These are phyloP conservation scores for Poecile atricapillus DNA, from an alignment of 2,113 vertebrate species.

Conservation along the genomic window DNA sequence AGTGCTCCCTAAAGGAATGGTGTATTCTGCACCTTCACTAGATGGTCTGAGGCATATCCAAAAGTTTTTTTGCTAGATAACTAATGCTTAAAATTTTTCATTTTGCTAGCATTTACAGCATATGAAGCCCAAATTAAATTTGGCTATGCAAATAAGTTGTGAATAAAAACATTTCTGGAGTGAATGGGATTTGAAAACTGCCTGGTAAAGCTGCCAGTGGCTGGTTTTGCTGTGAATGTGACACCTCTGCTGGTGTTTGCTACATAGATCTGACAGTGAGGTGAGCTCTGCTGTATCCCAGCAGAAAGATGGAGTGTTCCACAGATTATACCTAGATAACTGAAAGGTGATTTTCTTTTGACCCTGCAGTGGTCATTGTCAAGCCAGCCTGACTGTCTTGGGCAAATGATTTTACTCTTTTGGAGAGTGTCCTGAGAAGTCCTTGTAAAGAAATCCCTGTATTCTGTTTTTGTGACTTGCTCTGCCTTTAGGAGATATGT, in stretches of 20 bases:
- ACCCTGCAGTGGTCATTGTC: neutral
- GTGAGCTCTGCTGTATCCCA: neutral
- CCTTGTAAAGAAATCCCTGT: neutral
- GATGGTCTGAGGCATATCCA: neutral
- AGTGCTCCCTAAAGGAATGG: neutral
- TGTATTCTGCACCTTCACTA: neutral
- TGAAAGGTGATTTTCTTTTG: neutral
- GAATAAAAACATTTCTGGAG: neutral
- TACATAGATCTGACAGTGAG: neutral
- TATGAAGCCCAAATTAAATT: neutral
- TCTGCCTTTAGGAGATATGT: neutral
- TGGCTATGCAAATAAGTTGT: neutral
- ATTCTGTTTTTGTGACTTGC: neutral
- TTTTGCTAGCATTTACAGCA: neutral
- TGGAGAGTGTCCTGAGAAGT: neutral
- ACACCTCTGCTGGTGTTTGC: neutral
- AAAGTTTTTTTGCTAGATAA: neutral
- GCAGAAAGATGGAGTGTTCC: neutral
- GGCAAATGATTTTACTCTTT: neutral
- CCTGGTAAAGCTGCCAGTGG: neutral
- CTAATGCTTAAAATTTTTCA: accelerated
- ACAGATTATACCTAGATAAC: neutral
- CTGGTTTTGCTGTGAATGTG: neutral
- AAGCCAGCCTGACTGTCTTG: neutral
- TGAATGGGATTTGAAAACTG: neutral